These are phyloP conservation scores for Sinosuthora webbiana DNA, from an alignment of 2,113 vertebrate species.

Conservation along the genomic window DNA sequence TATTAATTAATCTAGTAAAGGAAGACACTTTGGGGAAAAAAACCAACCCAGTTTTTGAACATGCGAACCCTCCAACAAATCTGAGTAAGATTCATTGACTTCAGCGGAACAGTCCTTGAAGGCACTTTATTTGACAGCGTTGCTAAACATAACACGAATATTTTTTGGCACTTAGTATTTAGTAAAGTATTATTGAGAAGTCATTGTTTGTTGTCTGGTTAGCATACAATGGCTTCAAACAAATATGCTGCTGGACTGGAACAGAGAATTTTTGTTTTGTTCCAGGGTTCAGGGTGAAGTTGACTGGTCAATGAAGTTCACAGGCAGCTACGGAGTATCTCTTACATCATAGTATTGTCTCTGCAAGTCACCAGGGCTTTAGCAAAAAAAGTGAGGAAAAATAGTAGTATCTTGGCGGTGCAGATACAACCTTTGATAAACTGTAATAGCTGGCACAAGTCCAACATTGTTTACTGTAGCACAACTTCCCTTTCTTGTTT, in stretches of 20 bases:
- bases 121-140: background rate
- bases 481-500: background rate
- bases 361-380: background rate
- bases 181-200: background rate
- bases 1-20: background rate
- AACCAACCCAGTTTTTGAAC: accelerated
- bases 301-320: background rate
- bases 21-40: background rate
- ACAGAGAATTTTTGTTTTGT: background rate
- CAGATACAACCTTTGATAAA: background rate
- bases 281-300: background rate
- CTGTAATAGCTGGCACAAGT: background rate
- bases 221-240: background rate
- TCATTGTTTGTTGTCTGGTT: conserved; percentile 11
- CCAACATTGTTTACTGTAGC: background rate
- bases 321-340: background rate
- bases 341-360: background rate
- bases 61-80: background rate
- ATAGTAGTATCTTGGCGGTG: background rate
- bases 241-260: background rate
- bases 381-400: background rate
- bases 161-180: background rate
- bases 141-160: background rate
- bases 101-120: background rate
- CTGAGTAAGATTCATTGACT: background rate